A percentile compares a stretch with the other conserved stretches of the same genome.
Evolutionary conservation across 2,113 vertebrate genomes (phyloP).

Genomic region (Hypomesus transpacificus): DNA sequence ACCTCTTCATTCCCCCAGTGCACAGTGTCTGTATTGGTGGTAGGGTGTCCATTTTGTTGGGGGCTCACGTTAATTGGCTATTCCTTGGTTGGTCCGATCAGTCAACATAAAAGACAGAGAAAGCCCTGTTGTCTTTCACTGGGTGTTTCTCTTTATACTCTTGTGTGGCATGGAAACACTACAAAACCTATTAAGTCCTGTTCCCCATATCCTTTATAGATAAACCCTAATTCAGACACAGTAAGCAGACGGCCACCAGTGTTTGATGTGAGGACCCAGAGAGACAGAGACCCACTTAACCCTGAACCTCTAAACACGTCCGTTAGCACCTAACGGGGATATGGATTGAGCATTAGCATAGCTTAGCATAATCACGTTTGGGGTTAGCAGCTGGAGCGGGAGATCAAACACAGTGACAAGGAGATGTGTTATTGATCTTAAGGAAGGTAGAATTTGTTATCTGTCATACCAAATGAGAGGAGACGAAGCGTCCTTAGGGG

Average conservation of each 20-base stretch:
- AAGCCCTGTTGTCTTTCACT: too few species aligned
- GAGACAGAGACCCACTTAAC: too few species aligned
- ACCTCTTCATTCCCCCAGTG: slow-evolving; percentile 57
- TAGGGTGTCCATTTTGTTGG: slow-evolving; percentile 56
- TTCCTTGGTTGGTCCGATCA: neutral
- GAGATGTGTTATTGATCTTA: slow-evolving; percentile 46
- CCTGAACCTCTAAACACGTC: too few species aligned
- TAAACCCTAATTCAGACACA: too few species aligned
- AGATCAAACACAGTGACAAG: slow-evolving; percentile 27
- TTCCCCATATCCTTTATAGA: too few species aligned
- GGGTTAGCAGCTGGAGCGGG: slow-evolving; percentile 29
- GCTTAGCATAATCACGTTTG: slow-evolving; percentile 64
- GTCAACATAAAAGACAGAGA: neutral
- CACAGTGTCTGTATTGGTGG: slow-evolving; percentile 67
- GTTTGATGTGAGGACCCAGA: too few species aligned
- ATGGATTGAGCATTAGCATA: too few species aligned
- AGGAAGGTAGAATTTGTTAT: slow-evolving; percentile 28
- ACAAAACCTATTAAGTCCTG: too few species aligned
- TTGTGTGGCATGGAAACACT: neutral
- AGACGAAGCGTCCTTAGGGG: slow-evolving; percentile 11
- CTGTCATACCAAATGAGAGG: slow-evolving; percentile 22
- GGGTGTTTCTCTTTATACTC: too few species aligned
- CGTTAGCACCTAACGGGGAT: too few species aligned
- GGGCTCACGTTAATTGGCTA: slow-evolving; percentile 44
- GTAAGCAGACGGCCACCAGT: too few species aligned